A percentile compares a stretch with the other conserved stretches of the same genome.
Conservation (phyloP, 2,888 invertebrate genomes). For the Drosophila pseudotakahashii region DNA sequence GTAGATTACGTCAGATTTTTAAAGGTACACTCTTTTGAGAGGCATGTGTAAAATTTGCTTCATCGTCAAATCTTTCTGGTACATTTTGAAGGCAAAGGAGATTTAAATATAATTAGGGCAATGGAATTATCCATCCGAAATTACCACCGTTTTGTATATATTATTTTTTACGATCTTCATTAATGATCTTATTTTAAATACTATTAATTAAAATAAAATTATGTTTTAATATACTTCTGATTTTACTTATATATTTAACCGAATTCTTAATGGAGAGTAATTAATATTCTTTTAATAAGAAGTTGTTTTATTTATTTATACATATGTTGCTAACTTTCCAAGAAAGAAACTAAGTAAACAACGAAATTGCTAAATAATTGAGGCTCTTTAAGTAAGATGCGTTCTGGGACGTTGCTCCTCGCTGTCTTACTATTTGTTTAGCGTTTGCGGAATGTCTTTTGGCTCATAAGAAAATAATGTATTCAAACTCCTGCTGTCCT, state of each 20-base stretch:
- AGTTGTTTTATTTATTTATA: neutral
- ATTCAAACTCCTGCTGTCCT: conserved; percentile 56
- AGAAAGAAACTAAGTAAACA: neutral
- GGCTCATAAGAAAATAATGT: conserved; percentile 40
- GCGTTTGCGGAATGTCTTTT: conserved; percentile 34
- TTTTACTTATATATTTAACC: no score
- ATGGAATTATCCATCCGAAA: no score
- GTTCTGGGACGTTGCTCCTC: neutral
- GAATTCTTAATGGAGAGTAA: no score
- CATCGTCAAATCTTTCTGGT: no score
- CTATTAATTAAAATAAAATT: no score
- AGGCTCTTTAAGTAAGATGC: neutral
- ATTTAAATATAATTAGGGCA: no score
- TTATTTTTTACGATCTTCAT: no score
- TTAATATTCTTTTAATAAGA: neutral
- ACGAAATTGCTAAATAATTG: conserved; percentile 7
- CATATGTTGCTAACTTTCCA: neutral
- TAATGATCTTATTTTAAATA: no score
- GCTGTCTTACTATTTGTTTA: conserved; percentile 38
- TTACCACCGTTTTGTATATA: no score
- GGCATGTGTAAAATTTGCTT: conserved; percentile 6
- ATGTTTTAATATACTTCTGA: no score
- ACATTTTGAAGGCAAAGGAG: no score
- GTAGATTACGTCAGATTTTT: conserved; percentile 17
- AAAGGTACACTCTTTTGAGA: conserved; percentile 1